Conservation (phyloP, 2,888 invertebrate genomes). For the Hirudinaria manillensis region DNA sequence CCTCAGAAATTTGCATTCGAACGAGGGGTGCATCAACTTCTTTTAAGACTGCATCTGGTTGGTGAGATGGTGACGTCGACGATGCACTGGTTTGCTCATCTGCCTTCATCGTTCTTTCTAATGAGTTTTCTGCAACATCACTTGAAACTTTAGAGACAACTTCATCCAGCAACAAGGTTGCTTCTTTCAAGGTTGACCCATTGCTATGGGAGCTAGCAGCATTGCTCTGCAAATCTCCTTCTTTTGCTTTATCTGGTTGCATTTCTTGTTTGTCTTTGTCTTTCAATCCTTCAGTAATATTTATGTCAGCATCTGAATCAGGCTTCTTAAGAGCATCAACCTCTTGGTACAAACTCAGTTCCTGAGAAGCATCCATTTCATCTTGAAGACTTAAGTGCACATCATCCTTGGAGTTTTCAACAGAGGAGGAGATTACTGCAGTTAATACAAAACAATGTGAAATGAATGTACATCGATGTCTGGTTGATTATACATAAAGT, state of each 20-base stretch:
- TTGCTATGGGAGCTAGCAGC: not conserved
- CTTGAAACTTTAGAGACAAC: not conserved
- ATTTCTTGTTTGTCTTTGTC: not conserved
- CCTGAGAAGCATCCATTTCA: not conserved
- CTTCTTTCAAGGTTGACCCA: not conserved
- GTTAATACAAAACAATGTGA: not conserved
- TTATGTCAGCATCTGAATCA: not conserved
- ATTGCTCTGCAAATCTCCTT: not conserved
- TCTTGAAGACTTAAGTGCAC: not conserved
- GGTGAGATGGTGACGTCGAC: not conserved
- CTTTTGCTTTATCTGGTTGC: not conserved
- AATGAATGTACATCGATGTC: not conserved
- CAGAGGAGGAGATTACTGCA: not conserved
- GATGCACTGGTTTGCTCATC: no score
- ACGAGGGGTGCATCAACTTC: no score
- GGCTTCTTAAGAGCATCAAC: not conserved
- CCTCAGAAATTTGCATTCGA: not conserved
- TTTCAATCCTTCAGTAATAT: not conserved
- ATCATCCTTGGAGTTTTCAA: not conserved
- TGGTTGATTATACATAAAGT: not conserved
- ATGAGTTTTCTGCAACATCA: not conserved
- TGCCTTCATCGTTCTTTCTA: no score
- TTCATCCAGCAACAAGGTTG: not conserved
- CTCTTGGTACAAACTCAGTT: constrained; percentile 1
- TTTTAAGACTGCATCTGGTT: not conserved